phyloP scores from a whole-genome alignment of 1,140 invertebrate species.

The Lepidotrigona ventralis region DNA sequence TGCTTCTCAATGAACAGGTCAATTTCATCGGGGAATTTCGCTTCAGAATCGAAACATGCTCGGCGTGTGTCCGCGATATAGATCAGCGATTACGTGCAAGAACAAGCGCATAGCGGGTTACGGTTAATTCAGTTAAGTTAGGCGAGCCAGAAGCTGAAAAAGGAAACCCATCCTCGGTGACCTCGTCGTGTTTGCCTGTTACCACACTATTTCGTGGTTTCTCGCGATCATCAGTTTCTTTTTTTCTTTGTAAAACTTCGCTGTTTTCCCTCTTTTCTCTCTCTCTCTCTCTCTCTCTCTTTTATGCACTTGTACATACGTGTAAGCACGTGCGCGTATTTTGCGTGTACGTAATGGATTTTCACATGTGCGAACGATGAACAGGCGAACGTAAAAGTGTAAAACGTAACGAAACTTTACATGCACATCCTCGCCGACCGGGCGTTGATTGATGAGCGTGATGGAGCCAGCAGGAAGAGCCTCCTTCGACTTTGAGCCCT shows the following conservation, averaged over 20 bases:
- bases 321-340: too few relatives aligned
- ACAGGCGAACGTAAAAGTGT: constrained; percentile 32
- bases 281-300: neutral
- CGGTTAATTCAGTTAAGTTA: constrained; percentile 60
- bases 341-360: neutral
- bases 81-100: constrained; percentile 56
- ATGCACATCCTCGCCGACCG: constrained; percentile 96
- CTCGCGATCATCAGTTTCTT: neutral
- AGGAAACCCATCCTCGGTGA: constrained; percentile 61
- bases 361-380: neutral
- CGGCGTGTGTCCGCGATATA: constrained; percentile 29
- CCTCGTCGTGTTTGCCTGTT: constrained; percentile 45
- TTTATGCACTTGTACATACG: too few relatives aligned
- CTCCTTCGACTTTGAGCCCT: constrained; percentile 94
- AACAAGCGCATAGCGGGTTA: constrained; percentile 57
- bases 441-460: constrained; percentile 97
- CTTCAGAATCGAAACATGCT: constrained; percentile 17
- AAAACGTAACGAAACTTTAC: constrained; percentile 83
- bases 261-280: neutral
- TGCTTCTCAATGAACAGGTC: neutral
- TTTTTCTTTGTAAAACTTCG: neutral
- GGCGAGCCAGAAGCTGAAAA: constrained; percentile 60
- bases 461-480: constrained; percentile 94
- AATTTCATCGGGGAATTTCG: constrained; percentile 30
- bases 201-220: constrained; percentile 30